Percentiles rank a stretch among this genome's conserved stretches.
phyloP scores from a whole-genome alignment of 1,140 invertebrate genomes.

The Chrysoperla carnea region DNA sequence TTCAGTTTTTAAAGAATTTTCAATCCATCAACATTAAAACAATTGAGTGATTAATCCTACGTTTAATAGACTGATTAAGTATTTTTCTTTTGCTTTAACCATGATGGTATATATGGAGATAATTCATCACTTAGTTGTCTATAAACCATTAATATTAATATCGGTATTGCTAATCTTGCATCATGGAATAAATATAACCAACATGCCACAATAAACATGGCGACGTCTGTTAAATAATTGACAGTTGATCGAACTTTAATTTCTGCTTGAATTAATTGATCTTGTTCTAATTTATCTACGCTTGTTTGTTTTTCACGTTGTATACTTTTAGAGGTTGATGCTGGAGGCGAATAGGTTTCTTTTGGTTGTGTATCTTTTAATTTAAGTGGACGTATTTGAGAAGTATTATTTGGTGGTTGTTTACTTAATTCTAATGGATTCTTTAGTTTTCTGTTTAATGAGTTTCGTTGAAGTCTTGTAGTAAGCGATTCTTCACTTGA shows the following conservation, averaged over 20 bases:
- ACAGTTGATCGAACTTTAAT: conserved; percentile 42
- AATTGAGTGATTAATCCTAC: too few relatives aligned
- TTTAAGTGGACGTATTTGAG: too few relatives aligned
- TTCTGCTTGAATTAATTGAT: conserved; percentile 26
- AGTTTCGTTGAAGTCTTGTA: too few relatives aligned
- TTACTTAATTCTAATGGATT: too few relatives aligned
- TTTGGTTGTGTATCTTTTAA: background rate
- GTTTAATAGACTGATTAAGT: background rate
- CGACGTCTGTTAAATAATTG: conserved; percentile 49
- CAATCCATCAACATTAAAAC: too few relatives aligned
- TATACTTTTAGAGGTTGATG: background rate
- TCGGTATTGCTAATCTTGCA: conserved; percentile 53
- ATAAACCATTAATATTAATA: conserved; percentile 55
- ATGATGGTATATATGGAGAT: conserved; percentile 23
- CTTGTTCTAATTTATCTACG: too few relatives aligned
- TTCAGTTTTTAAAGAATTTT: too few relatives aligned
- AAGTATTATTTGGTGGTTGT: too few relatives aligned
- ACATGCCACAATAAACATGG: conserved; percentile 48
- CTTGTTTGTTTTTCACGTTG: conserved; percentile 24
- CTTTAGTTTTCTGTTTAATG: too few relatives aligned
- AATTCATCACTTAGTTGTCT: conserved; percentile 47
- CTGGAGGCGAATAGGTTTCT: background rate
- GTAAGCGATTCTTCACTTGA: too few relatives aligned
- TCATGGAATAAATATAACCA: conserved; percentile 65
- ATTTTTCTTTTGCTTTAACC: conserved; percentile 16